phyloP scores from a whole-genome alignment of 1,140 invertebrate species.

The Drosophila suzukii region DNA sequence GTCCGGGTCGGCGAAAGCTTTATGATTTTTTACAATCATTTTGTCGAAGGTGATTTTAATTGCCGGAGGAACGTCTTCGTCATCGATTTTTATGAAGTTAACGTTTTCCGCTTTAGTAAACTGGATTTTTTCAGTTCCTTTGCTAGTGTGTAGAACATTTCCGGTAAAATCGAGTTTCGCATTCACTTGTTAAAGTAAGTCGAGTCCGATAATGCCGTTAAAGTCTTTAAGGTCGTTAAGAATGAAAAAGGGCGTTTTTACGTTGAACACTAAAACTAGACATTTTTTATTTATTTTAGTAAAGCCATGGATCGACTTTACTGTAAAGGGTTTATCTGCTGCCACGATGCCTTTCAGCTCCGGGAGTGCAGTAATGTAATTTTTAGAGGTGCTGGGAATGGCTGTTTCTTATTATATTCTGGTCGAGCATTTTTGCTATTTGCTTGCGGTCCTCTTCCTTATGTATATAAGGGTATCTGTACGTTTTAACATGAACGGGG shows the following conservation, averaged over 20 bases:
- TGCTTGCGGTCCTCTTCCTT: too few relatives aligned
- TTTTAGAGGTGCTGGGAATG: slow-evolving; percentile 1
- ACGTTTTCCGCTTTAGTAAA: too few relatives aligned
- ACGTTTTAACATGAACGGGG: too few relatives aligned
- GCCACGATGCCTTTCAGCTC: slow-evolving; percentile 5
- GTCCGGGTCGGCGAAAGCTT: neutral
- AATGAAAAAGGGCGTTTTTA: neutral
- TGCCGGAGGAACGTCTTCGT: neutral
- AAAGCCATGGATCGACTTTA: slow-evolving; percentile 1
- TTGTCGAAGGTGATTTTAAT: neutral
- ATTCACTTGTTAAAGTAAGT: neutral
- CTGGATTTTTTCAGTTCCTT: neutral
- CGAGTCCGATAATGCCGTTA: neutral
- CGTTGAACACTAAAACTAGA: neutral
- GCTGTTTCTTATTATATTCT: too few relatives aligned
- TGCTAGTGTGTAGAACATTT: neutral
- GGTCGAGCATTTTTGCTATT: too few relatives aligned
- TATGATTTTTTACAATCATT: slow-evolving; percentile 6
- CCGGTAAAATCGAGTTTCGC: neutral
- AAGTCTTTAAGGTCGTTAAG: neutral
- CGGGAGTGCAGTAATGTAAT: neutral
- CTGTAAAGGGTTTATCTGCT: neutral
- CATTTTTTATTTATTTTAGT: neutral
- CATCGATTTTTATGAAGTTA: too few relatives aligned
- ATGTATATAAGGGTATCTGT: too few relatives aligned